These are phyloP conservation scores for Phylloscopus trochilus DNA, from an alignment of 2,113 vertebrate genomes.

Conservation along the genomic window DNA sequence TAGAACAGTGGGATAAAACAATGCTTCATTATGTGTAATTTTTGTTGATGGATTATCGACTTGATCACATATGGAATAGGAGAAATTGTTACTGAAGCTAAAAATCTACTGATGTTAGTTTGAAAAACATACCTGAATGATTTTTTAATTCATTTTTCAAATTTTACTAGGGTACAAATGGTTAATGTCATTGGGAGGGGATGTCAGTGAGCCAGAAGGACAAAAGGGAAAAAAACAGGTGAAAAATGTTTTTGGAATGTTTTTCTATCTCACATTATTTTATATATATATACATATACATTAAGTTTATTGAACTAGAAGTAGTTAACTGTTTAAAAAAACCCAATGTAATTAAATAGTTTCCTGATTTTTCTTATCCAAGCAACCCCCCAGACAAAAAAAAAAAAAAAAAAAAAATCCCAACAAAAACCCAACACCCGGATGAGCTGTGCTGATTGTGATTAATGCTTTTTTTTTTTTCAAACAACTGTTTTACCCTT, in stretches of 20 bases:
- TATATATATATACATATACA: background rate
- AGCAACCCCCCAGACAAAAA: background rate
- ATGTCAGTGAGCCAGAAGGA: conserved; percentile 56
- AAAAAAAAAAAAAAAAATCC: too few species aligned
- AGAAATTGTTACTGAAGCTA: background rate
- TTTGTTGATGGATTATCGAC: background rate
- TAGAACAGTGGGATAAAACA: background rate
- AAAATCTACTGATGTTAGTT: background rate
- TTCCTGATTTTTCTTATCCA: background rate
- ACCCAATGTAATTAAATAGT: background rate
- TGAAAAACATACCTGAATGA: conserved; percentile 7
- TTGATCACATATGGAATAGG: background rate
- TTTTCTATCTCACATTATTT: conserved; percentile 9
- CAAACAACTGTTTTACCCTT: conserved; percentile 15
- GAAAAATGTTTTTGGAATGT: conserved; percentile 51
- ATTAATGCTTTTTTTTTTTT: background rate
- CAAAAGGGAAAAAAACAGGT: conserved; percentile 54
- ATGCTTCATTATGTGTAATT: background rate
- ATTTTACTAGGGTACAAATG: conserved; percentile 60
- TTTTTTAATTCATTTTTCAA: conserved; percentile 51
- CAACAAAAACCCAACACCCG: rapidly evolving
- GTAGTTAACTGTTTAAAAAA: background rate
- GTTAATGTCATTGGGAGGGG: conserved; percentile 60
- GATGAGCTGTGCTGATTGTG: background rate
- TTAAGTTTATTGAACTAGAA: background rate